Percentiles rank a stretch among this genome's conserved stretches.
Evolutionary conservation across 1,140 invertebrate species (phyloP).

Genomic region (Cataglyphis hispanica): DNA sequence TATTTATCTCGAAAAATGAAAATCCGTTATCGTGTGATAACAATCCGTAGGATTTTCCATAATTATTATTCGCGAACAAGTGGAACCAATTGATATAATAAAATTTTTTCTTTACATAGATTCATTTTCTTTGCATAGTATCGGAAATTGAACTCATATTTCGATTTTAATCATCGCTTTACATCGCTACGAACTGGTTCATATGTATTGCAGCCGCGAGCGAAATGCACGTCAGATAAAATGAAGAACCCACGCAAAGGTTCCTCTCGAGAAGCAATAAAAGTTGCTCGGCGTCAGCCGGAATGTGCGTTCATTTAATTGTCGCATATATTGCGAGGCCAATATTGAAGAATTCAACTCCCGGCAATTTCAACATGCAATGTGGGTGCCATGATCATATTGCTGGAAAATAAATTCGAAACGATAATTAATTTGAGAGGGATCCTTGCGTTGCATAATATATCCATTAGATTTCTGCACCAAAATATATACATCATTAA

Average conservation of each 20-base stretch:
- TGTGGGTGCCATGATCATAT: not conserved
- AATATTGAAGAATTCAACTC: slow-evolving; percentile 19
- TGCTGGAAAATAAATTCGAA: not conserved
- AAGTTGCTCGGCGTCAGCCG: slow-evolving; percentile 14
- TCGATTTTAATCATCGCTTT: not conserved
- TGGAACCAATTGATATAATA: not conserved
- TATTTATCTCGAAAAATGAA: not conserved
- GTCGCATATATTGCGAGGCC: slow-evolving; percentile 13
- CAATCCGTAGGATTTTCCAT: not conserved
- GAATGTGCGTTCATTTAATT: slow-evolving; percentile 37
- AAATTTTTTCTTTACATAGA: not conserved
- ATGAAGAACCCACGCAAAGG: slow-evolving; percentile 10
- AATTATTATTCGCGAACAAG: not conserved
- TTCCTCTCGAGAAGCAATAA: slow-evolving; percentile 30
- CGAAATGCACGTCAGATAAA: not conserved
- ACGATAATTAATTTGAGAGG: not conserved
- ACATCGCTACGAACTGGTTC: not conserved
- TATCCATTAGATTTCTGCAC: no score
- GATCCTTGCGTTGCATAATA: not conserved
- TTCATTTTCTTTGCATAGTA: no score
- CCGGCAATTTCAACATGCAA: not conserved
- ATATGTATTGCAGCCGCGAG: not conserved
- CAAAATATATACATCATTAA: no score
- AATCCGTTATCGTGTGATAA: not conserved
- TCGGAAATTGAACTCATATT: slow-evolving; percentile 1